Percentiles rank a stretch among this genome's conserved stretches.
phyloP scores from a whole-genome alignment of 1,140 invertebrate genomes.

The honey bee (Apis mellifera) region Amel_HAv3.1 CM009933.2:2607501-2608000 shows the following conservation, averaged over 20 bases:
- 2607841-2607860: background rate
- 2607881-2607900: background rate
- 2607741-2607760: background rate
- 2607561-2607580: conserved; percentile 37
- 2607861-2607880: background rate
- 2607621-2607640: background rate
- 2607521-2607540: background rate
- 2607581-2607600: conserved; percentile 63
- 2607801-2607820: background rate
- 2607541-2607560: conserved; percentile 53
- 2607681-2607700: conserved; percentile 27
- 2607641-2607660: conserved; percentile 53
- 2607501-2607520: no score
- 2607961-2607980: conserved; percentile 80
- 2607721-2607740: background rate
- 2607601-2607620: conserved; percentile 56
- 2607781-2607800: background rate
- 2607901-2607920: conserved; percentile 49
- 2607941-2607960: conserved; percentile 83
- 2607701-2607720: conserved; percentile 47
- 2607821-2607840: background rate
- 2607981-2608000: conserved; percentile 80
- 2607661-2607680: conserved; percentile 38
- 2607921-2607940: conserved; percentile 82
- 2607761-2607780: background rate